Conservation (phyloP, 2,888 invertebrate genomes). For the Anagyrus pseudococci region DNA sequence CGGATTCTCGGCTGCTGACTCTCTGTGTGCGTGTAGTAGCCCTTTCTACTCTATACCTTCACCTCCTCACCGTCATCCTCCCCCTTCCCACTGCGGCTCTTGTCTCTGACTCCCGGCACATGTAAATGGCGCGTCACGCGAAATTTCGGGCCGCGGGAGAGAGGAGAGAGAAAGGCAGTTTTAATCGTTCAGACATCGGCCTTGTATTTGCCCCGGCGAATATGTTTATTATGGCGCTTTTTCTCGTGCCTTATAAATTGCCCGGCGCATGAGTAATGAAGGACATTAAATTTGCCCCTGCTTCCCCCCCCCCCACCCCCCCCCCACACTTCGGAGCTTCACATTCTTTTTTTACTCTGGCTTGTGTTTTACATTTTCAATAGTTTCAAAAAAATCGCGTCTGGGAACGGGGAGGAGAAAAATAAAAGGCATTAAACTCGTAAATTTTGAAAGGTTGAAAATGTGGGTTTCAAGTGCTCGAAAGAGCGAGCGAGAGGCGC, state of each 20-base stretch:
- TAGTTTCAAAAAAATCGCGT: not conserved
- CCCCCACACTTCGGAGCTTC: no score
- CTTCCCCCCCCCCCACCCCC: not conserved
- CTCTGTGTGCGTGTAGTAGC: not conserved
- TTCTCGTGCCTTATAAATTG: not conserved
- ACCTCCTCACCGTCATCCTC: not conserved
- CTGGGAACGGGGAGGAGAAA: no score
- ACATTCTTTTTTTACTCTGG: not conserved
- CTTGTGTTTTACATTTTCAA: not conserved
- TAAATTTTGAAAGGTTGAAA: not conserved
- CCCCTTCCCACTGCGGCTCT: not conserved
- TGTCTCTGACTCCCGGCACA: not conserved
- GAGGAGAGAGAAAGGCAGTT: not conserved
- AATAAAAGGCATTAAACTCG: no score
- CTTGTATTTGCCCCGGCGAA: not conserved
- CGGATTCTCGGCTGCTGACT: no score
- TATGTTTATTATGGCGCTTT: not conserved
- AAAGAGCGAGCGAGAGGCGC: not conserved
- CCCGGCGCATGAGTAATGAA: not conserved
- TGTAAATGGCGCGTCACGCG: not conserved
- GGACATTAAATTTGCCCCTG: not conserved
- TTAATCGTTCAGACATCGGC: not conserved
- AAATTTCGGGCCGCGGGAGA: not conserved
- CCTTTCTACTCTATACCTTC: constrained; percentile 3
- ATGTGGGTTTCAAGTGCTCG: not conserved